phyloP scores from a whole-genome alignment of 2,797 vertebrate genomes.

The Xerus rutilus region DNA sequence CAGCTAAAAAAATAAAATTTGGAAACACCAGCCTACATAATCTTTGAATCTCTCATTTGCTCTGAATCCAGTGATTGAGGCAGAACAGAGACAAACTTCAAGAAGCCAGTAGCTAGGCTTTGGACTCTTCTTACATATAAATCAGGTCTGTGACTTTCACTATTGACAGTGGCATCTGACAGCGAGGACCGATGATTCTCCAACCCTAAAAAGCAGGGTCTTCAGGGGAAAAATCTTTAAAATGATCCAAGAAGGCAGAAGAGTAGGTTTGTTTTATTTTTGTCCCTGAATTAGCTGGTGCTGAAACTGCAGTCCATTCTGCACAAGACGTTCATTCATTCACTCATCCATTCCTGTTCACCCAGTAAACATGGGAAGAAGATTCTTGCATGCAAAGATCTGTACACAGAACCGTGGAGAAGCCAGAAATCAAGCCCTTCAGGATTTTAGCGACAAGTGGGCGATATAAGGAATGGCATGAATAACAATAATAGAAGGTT shows the following conservation, averaged over 20 bases:
- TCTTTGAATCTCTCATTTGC: neutral
- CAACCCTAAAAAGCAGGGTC: neutral
- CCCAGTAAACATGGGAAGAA: neutral
- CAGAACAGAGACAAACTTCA: neutral
- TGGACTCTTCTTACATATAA: neutral
- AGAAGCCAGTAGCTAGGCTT: neutral
- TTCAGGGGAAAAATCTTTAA: neutral
- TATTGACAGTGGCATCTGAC: neutral
- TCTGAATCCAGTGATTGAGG: neutral
- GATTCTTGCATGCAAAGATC: neutral
- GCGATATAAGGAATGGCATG: neutral
- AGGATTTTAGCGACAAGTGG: neutral
- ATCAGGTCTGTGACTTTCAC: neutral
- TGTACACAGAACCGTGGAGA: neutral
- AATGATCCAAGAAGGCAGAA: neutral
- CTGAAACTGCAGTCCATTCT: neutral
- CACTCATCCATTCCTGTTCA: neutral
- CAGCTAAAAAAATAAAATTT: neutral
- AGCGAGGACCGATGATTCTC: neutral
- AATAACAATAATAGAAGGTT: neutral
- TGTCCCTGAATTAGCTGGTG: neutral
- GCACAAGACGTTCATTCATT: neutral
- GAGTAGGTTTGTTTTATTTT: neutral
- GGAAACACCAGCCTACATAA: neutral
- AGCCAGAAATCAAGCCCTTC: neutral